A percentile compares a stretch with the other conserved stretches of the same genome.
Conservation (phyloP, 2,113 vertebrate genomes). For the Zapornia atra region DNA sequence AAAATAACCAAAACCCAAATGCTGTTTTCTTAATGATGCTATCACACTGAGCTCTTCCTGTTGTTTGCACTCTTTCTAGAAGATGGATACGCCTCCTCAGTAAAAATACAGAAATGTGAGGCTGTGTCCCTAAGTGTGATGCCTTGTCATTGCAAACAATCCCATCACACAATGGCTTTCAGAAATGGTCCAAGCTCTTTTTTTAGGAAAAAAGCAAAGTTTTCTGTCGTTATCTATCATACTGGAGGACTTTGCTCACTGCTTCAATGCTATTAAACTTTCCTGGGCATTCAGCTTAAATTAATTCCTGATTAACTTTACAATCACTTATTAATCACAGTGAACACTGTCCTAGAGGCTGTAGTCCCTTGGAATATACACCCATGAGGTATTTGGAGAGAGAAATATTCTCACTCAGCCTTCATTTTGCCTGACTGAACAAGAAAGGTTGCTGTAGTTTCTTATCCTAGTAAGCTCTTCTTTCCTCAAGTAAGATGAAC, state of each 20-base stretch:
- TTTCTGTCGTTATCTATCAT: background rate
- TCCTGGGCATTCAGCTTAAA: background rate
- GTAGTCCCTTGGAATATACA: background rate
- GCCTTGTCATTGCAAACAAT: background rate
- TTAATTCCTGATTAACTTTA: background rate
- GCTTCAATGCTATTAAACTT: background rate
- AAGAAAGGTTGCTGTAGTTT: background rate
- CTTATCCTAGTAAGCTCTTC: background rate
- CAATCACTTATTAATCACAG: background rate
- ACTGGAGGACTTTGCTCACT: background rate
- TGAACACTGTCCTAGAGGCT: background rate
- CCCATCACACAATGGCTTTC: background rate
- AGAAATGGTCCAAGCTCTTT: background rate
- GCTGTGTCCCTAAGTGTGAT: background rate
- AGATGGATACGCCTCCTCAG: background rate
- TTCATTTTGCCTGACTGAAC: background rate
- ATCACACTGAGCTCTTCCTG: background rate
- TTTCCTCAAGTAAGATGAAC: background rate
- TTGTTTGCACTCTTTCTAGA: background rate
- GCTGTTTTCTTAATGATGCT: background rate
- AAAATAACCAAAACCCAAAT: background rate
- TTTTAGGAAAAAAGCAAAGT: background rate
- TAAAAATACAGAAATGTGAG: background rate
- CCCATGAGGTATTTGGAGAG: background rate
- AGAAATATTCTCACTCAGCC: background rate